Evolutionary conservation across 30 jellyfish, hydroid and myxozoan genomes (phyloP).

Genomic region (Aurelia aurita): DNA sequence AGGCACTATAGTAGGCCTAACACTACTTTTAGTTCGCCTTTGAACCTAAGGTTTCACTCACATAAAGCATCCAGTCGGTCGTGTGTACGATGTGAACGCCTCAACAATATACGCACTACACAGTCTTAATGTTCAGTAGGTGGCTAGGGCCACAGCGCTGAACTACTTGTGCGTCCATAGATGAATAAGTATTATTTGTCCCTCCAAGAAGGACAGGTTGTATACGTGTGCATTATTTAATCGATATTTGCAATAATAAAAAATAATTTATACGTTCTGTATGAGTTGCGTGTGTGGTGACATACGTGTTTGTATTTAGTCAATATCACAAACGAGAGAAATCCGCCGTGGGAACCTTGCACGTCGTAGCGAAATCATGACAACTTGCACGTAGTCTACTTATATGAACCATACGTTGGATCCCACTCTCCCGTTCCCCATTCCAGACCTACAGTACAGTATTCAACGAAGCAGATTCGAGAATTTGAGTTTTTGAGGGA

Average conservation of each 20-base stretch:
- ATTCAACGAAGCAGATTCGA: too few relatives aligned
- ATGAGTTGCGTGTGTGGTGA: too few relatives aligned
- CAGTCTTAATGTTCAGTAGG: slow-evolving; percentile 38
- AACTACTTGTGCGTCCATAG: slow-evolving; percentile 17
- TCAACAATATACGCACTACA: slow-evolving; percentile 22
- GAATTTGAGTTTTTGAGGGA: too few relatives aligned
- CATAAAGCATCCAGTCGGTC: slow-evolving; percentile 2
- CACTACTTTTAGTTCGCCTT: slow-evolving; percentile 60
- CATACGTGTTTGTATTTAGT: too few relatives aligned
- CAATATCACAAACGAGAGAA: too few relatives aligned
- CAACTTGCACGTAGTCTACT: too few relatives aligned
- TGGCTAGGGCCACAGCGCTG: slow-evolving; percentile 43
- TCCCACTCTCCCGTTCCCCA: too few relatives aligned
- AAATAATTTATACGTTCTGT: slow-evolving; percentile 16
- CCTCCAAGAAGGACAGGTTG: slow-evolving; percentile 58
- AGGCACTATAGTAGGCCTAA: slow-evolving; percentile 41
- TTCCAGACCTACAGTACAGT: too few relatives aligned
- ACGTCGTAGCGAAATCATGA: too few relatives aligned
- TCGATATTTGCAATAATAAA: slow-evolving; percentile 19
- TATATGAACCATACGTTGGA: too few relatives aligned
- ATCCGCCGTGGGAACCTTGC: too few relatives aligned
- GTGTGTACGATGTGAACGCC: slow-evolving; percentile 29
- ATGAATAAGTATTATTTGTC: slow-evolving; percentile 12
- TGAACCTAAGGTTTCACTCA: slow-evolving; percentile 48
- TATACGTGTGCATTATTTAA: slow-evolving; percentile 17